phyloP scores from a whole-genome alignment of 2,113 vertebrate genomes.

The Anas platyrhynchos region DNA sequence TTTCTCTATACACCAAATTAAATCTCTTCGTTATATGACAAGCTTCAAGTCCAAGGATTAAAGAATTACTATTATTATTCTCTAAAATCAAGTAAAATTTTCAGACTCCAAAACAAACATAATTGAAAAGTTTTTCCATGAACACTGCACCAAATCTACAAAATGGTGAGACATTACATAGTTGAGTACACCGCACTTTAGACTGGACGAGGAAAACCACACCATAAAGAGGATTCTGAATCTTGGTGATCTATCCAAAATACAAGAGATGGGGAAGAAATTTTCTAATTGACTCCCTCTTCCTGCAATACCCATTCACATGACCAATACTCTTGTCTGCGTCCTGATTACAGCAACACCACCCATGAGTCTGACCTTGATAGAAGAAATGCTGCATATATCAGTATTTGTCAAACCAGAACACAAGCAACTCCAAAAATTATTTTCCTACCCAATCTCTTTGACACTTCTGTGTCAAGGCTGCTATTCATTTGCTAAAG shows the following conservation, averaged over 20 bases:
- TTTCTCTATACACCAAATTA: neutral
- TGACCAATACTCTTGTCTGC: neutral
- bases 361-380: neutral
- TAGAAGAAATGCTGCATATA: neutral
- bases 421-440: neutral
- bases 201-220: neutral
- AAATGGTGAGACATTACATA: neutral
- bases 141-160: neutral
- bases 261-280: neutral
- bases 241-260: neutral
- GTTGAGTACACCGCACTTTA: neutral
- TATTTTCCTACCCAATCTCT: neutral
- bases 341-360: neutral
- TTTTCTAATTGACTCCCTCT: neutral
- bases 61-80: neutral
- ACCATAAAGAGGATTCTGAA: neutral
- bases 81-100: neutral
- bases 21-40: neutral
- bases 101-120: neutral
- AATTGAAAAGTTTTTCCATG: neutral
- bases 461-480: neutral
- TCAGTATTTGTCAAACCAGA: neutral
- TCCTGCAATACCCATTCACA: neutral
- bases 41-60: neutral
- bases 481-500: neutral